phyloP scores from a whole-genome alignment of 1,140 invertebrate genomes.

The Drosophila nigromelanica region DNA sequence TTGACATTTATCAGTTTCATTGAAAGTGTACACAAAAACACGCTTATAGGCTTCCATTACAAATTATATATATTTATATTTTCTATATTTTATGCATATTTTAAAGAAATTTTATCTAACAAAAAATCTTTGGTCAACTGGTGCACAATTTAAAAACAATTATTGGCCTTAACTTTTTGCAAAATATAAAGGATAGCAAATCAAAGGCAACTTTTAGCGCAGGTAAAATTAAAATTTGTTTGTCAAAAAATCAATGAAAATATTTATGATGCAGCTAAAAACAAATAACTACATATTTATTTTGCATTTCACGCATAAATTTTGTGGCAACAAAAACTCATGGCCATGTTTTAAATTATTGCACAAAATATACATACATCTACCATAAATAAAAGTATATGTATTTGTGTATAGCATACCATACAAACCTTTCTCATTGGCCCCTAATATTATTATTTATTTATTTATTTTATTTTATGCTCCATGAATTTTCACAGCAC shows the following conservation, averaged over 20 bases:
- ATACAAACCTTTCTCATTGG: neutral
- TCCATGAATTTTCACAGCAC: slow-evolving; percentile 30
- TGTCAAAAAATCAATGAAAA: slow-evolving; percentile 68
- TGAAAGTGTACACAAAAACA: neutral
- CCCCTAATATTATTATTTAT: slow-evolving; percentile 23
- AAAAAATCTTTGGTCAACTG: neutral
- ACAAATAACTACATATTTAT: slow-evolving; percentile 60
- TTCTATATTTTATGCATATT: neutral
- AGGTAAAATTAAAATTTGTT: slow-evolving; percentile 54
- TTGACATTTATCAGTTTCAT: neutral
- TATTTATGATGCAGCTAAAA: slow-evolving; percentile 50
- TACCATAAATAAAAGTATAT: slow-evolving; percentile 8
- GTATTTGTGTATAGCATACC: slow-evolving; percentile 1
- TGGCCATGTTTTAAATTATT: slow-evolving; percentile 35
- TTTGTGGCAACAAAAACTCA: slow-evolving; percentile 39
- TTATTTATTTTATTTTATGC: slow-evolving; percentile 12
- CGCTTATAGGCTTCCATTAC: neutral
- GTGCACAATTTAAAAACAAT: slow-evolving; percentile 16
- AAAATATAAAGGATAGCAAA: neutral
- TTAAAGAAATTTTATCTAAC: neutral
- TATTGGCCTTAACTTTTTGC: neutral
- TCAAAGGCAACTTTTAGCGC: slow-evolving; percentile 10
- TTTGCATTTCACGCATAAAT: slow-evolving; percentile 53
- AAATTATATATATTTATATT: neutral
- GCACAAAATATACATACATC: slow-evolving; percentile 9